These are phyloP conservation scores for Rhinoptilus africanus DNA, from an alignment of 2,113 vertebrate species.

Conservation along the genomic window DNA sequence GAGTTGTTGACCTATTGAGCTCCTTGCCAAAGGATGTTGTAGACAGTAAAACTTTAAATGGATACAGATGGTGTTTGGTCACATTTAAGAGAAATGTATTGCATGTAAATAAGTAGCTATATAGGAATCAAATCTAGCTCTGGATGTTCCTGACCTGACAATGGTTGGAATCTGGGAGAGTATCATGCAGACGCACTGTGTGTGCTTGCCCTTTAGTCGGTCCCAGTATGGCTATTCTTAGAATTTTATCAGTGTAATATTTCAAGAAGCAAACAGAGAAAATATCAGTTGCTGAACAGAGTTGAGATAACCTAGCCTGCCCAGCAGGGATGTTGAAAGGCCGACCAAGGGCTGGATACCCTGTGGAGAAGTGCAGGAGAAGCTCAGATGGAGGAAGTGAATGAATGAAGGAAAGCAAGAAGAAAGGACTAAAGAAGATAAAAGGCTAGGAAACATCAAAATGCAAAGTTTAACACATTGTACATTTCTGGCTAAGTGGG, in stretches of 20 bases:
- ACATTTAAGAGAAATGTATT: background rate
- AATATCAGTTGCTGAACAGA: background rate
- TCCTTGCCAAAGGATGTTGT: background rate
- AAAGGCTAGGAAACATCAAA: background rate
- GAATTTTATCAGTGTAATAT: background rate
- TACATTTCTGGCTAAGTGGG: background rate
- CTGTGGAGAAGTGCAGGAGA: background rate
- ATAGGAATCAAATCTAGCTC: background rate
- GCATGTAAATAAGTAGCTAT: background rate
- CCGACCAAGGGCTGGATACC: background rate
- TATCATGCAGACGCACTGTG: background rate
- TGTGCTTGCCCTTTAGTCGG: background rate
- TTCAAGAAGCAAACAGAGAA: background rate
- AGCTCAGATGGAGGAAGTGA: background rate
- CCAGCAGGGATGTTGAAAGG: background rate
- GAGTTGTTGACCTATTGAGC: background rate
- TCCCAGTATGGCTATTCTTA: background rate
- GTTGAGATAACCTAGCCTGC: background rate
- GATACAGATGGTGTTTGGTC: background rate
- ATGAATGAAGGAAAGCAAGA: background rate
- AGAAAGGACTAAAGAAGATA: background rate
- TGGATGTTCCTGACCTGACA: background rate
- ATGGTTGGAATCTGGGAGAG: background rate
- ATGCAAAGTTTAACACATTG: background rate
- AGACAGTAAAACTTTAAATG: background rate